Conservation (phyloP, 2,888 invertebrate species). For the Hirtodrosophila alboralis region DNA sequence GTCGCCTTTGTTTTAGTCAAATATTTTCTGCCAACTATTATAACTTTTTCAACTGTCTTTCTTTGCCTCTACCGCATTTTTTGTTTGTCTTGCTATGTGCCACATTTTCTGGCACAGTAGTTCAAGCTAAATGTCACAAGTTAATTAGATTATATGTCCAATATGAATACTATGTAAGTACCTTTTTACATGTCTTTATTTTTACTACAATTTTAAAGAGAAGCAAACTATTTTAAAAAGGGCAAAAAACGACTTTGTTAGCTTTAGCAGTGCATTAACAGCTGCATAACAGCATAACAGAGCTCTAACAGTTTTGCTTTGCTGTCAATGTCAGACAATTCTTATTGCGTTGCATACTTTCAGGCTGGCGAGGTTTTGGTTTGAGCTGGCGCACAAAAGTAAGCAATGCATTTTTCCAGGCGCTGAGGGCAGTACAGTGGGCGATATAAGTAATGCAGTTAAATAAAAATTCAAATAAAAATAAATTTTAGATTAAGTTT, state of each 20-base stretch:
- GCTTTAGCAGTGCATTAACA: no score
- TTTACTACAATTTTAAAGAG: no score
- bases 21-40: background rate
- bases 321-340: slow-evolving; percentile 75
- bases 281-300: no score
- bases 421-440: no score
- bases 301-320: background rate
- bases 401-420: slow-evolving; percentile 29
- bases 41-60: slow-evolving; percentile 9
- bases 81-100: slow-evolving; percentile 13
- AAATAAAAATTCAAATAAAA: no score
- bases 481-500: no score
- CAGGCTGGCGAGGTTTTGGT: slow-evolving; percentile 40
- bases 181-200: slow-evolving; percentile 45
- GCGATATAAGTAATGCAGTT: no score
- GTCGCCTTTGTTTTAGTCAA: background rate
- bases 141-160: slow-evolving; percentile 72
- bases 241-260: no score
- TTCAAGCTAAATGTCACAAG: slow-evolving; percentile 75
- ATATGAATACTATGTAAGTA: slow-evolving; percentile 39
- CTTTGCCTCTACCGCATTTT: slow-evolving; percentile 1
- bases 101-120: slow-evolving; percentile 71
- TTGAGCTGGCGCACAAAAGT: slow-evolving; percentile 55
- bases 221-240: no score
- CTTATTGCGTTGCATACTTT: slow-evolving; percentile 59